phyloP scores from a whole-genome alignment of 2,888 invertebrate genomes.

The Brenthis hecate region DNA sequence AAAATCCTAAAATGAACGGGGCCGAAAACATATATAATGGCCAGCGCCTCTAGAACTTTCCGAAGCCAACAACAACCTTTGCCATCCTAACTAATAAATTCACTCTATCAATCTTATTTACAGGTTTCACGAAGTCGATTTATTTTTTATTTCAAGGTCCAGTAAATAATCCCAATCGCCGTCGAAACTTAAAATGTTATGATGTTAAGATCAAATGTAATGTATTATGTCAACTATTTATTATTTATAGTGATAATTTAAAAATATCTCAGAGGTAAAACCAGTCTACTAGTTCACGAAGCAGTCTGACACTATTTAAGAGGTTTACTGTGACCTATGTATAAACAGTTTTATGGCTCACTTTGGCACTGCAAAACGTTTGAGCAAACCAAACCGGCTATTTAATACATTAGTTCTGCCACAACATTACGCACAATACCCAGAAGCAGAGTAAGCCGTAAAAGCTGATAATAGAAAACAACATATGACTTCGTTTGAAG shows the following conservation, averaged over 20 bases:
- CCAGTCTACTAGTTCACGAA: conserved; percentile 78
- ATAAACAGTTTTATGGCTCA: conserved; percentile 78
- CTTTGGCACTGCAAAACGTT: conserved; percentile 78
- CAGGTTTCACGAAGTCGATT: conserved; percentile 53
- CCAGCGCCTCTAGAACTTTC: conserved; percentile 66
- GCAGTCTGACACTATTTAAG: conserved; percentile 76
- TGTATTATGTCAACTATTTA: conserved; percentile 65
- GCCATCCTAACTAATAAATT: conserved; percentile 51
- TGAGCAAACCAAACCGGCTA: conserved; percentile 70
- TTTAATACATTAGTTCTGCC: conserved; percentile 46
- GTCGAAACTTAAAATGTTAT: conserved; percentile 46
- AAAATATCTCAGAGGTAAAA: conserved; percentile 74
- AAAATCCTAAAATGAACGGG: conserved; percentile 71
- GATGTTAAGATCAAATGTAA: conserved; percentile 53
- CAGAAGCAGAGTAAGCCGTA: conserved; percentile 80
- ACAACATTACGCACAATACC: conserved; percentile 53
- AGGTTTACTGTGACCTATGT: conserved; percentile 73
- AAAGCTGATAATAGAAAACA: conserved; percentile 58
- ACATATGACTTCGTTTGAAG: conserved; percentile 32
- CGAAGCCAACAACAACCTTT: conserved; percentile 55
- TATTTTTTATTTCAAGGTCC: no score
- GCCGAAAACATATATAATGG: conserved; percentile 82
- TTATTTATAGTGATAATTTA: conserved; percentile 55
- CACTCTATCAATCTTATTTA: conserved; percentile 55
- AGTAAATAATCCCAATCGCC: conserved; percentile 34